Conservation (phyloP, 35 echinoderm and acorn worm genomes). For the Stichopus chloronotus region DNA sequence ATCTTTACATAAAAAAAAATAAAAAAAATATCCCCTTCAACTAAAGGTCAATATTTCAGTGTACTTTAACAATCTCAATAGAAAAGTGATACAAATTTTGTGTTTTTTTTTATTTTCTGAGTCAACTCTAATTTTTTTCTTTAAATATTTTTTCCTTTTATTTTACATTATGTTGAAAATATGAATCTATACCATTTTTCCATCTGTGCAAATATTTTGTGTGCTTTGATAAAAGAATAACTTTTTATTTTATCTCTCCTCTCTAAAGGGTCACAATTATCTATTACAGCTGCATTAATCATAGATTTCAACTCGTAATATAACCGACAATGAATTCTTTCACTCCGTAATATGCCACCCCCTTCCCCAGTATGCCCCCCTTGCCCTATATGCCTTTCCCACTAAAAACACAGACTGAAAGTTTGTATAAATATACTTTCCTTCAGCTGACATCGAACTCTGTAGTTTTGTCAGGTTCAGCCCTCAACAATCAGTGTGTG, state of each 20-base stretch:
- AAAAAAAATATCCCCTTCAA: neutral
- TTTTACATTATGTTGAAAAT: neutral
- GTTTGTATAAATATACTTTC: too few species aligned
- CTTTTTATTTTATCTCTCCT: neutral
- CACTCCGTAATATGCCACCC: too few species aligned
- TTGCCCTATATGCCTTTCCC: too few species aligned
- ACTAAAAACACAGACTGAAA: too few species aligned
- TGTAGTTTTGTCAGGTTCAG: too few species aligned
- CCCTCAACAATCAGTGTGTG: too few species aligned
- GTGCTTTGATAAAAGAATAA: conserved; percentile 1
- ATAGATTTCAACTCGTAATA: neutral
- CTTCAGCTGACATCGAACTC: too few species aligned
- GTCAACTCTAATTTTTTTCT: conserved; percentile 15
- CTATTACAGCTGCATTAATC: neutral
- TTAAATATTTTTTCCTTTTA: neutral
- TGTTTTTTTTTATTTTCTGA: conserved; percentile 4
- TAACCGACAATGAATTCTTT: too few species aligned
- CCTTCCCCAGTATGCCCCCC: too few species aligned
- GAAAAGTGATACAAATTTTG: conserved; percentile 34
- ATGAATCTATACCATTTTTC: neutral
- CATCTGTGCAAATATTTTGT: neutral
- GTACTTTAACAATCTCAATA: conserved; percentile 30
- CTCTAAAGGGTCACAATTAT: neutral
- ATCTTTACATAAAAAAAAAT: conserved; percentile 18
- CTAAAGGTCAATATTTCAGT: conserved; percentile 23